Evolutionary conservation across 2,888 invertebrate genomes (phyloP).

Genomic region (Thereva unica): DNA sequence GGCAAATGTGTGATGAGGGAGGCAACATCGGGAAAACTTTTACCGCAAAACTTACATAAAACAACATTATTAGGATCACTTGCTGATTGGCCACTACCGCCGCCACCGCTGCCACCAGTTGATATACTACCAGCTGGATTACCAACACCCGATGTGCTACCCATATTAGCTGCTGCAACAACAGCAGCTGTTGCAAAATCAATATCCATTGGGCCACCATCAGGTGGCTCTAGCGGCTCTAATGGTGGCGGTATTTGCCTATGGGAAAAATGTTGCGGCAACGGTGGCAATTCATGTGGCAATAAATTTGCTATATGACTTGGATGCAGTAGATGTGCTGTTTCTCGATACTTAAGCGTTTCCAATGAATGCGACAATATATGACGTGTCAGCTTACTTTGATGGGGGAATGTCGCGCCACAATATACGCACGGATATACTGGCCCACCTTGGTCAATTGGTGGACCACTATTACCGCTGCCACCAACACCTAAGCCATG

Average conservation of each 20-base stretch:
- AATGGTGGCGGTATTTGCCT: constrained; percentile 46
- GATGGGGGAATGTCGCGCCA: constrained; percentile 85
- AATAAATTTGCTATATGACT: constrained; percentile 65
- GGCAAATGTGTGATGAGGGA: constrained; percentile 86
- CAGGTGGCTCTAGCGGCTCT: constrained; percentile 56
- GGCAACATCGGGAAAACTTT: constrained; percentile 88
- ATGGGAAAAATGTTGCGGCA: constrained; percentile 58
- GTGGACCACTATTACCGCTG: constrained; percentile 45
- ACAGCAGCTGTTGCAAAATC: constrained; percentile 50
- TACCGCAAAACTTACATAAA: constrained; percentile 90
- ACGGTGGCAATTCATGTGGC: constrained; percentile 52
- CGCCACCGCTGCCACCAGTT: constrained; percentile 62
- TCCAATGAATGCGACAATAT: constrained; percentile 87
- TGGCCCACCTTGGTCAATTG: constrained; percentile 50
- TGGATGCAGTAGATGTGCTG: constrained; percentile 65
- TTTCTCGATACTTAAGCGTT: constrained; percentile 82
- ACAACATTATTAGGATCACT: constrained; percentile 76
- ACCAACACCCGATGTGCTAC: constrained; percentile 42
- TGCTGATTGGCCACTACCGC: constrained; percentile 53
- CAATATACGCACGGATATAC: constrained; percentile 87
- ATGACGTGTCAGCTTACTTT: constrained; percentile 88
- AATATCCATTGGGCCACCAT: constrained; percentile 46
- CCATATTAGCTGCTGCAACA: constrained; percentile 56
- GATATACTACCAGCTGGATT: constrained; percentile 58
- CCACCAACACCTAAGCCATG: constrained; percentile 63